A percentile compares a stretch with the other conserved stretches of the same genome.
Evolutionary conservation across 2,888 invertebrate genomes (phyloP).

Genomic region (Nasonia oneida): DNA sequence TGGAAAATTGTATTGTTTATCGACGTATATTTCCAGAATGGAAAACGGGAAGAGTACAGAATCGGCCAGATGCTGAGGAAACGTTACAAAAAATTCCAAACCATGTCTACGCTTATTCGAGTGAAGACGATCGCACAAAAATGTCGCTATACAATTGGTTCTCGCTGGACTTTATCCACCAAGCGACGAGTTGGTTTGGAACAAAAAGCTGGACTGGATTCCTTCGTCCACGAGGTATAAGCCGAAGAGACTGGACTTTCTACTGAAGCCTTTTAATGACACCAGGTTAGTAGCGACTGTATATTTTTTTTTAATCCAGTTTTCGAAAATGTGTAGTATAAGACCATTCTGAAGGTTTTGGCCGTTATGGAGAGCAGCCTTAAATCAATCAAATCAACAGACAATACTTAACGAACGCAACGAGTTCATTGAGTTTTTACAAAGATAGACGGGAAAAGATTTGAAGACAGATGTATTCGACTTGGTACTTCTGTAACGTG

Average conservation of each 20-base stretch:
- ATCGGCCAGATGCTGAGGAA: constrained; percentile 80
- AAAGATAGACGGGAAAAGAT: too few relatives aligned
- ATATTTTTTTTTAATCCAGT: background rate
- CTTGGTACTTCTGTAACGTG: too few relatives aligned
- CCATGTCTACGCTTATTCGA: constrained; percentile 80
- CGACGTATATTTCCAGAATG: constrained; percentile 76
- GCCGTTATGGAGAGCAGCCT: too few relatives aligned
- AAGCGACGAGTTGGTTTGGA: constrained; percentile 80
- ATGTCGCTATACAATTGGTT: constrained; percentile 85
- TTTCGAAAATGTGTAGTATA: too few relatives aligned
- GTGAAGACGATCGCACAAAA: constrained; percentile 86
- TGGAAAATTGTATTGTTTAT: too few relatives aligned
- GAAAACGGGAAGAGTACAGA: constrained; percentile 79
- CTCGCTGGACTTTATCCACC: constrained; percentile 85
- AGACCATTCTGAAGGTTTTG: too few relatives aligned
- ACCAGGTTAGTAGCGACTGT: background rate
- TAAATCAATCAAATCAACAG: too few relatives aligned
- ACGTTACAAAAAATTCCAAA: constrained; percentile 78
- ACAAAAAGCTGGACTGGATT: constrained; percentile 83
- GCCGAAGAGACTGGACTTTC: background rate
- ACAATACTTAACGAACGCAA: too few relatives aligned
- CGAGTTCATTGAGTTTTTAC: too few relatives aligned
- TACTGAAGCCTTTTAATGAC: background rate
- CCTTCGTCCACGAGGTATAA: constrained; percentile 78
- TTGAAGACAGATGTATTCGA: too few relatives aligned